phyloP scores from a whole-genome alignment of 2,888 invertebrate genomes.

The Anagyrus pseudococci region DNA sequence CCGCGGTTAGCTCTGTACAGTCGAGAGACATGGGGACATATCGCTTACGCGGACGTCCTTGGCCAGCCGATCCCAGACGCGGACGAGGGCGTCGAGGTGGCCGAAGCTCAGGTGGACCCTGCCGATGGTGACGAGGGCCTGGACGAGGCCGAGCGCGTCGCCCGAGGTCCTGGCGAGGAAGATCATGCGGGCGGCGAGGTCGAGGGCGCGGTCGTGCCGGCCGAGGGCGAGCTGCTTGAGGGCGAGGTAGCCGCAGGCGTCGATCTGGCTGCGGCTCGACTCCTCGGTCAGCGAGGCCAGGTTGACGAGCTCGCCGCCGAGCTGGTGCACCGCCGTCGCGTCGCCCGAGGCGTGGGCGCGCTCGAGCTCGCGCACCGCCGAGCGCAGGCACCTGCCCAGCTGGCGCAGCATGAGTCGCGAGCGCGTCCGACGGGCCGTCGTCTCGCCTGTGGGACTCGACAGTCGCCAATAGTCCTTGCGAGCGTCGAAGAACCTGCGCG shows the following conservation, averaged over 20 bases:
- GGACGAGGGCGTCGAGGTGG: constrained; percentile 49
- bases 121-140: constrained; percentile 49
- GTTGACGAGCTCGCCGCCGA: constrained; percentile 45
- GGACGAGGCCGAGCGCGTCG: constrained; percentile 40
- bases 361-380: constrained; percentile 21
- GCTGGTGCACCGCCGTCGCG: constrained; percentile 37
- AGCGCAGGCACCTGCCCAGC: constrained; percentile 42
- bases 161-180: constrained; percentile 43
- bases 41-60: constrained; percentile 4
- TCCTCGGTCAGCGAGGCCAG: constrained; percentile 40
- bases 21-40: neutral
- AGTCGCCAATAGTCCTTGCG: constrained; percentile 41
- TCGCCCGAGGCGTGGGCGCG: constrained; percentile 44
- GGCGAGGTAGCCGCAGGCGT: constrained; percentile 47
- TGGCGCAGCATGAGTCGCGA: constrained; percentile 31
- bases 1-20: neutral
- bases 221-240: constrained; percentile 43
- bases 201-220: constrained; percentile 52
- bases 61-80: constrained; percentile 48
- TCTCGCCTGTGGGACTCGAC: neutral
- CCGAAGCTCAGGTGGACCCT: constrained; percentile 53
- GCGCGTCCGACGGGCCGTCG: neutral
- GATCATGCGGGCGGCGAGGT: constrained; percentile 46
- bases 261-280: constrained; percentile 43
- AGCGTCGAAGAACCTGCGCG: constrained; percentile 46